Evolutionary conservation across 2,888 invertebrate genomes (phyloP).

Genomic region (Spialia ferax): DNA sequence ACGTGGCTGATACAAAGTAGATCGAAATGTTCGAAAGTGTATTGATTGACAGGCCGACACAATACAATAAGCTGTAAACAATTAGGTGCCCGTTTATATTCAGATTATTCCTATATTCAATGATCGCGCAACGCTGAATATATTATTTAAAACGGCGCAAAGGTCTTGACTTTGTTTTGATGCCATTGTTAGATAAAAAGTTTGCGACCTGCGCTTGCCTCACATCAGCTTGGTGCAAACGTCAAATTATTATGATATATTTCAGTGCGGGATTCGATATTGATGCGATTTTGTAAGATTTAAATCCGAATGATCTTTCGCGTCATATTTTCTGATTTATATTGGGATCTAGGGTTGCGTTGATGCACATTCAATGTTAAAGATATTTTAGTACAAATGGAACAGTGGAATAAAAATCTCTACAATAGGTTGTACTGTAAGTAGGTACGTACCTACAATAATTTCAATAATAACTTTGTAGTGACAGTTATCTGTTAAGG

Average conservation of each 20-base stretch:
- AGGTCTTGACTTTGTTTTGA: constrained; percentile 82
- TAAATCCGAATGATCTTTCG: constrained; percentile 29
- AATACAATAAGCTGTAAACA: constrained; percentile 76
- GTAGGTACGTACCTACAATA: no score
- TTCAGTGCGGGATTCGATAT: constrained; percentile 21
- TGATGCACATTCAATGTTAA: background rate
- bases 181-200: constrained; percentile 76
- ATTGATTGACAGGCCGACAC: constrained; percentile 79
- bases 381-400: background rate
- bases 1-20: constrained; percentile 60
- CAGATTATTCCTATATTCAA: constrained; percentile 72
- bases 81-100: constrained; percentile 57
- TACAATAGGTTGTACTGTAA: no score
- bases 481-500: no score
- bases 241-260: constrained; percentile 39
- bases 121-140: constrained; percentile 68
- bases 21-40: constrained; percentile 75
- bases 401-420: no score
- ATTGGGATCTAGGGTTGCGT: constrained; percentile 11
- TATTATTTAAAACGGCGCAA: constrained; percentile 68
- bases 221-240: constrained; percentile 47
- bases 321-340: constrained; percentile 25
- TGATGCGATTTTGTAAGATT: constrained; percentile 29
- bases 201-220: constrained; percentile 57
- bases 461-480: no score